Percentiles rank a stretch among this genome's conserved stretches.
These are phyloP conservation scores for Nomada flava DNA, from an alignment of 2,888 invertebrate genomes.

Conservation along the genomic window DNA sequence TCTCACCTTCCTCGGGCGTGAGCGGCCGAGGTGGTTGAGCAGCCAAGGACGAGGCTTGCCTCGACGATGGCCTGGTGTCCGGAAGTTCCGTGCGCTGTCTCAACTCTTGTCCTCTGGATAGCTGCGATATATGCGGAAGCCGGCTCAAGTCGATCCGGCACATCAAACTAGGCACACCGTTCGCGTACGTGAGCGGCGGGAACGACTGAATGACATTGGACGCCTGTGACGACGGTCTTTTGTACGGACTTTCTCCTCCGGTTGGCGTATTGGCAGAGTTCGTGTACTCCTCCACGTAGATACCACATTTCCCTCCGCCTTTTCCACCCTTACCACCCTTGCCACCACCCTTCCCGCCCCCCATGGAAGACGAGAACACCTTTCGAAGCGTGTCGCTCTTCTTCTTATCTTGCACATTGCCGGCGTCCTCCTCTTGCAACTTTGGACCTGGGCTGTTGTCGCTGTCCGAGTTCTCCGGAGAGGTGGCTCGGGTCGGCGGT, in stretches of 20 bases:
- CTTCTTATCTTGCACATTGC: slow-evolving; percentile 88
- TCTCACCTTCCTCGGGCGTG: slow-evolving; percentile 83
- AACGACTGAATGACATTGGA: slow-evolving; percentile 65
- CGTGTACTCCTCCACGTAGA: slow-evolving; percentile 82
- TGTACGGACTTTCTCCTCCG: slow-evolving; percentile 84
- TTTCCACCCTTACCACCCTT: slow-evolving; percentile 88
- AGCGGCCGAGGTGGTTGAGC: slow-evolving; percentile 79
- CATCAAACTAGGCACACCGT: slow-evolving; percentile 81
- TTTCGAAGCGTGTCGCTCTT: slow-evolving; percentile 89
- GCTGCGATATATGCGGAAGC: slow-evolving; percentile 80
- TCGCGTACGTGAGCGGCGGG: slow-evolving; percentile 75
- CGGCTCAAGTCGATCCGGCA: slow-evolving; percentile 84
- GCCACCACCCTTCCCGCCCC: slow-evolving; percentile 85
- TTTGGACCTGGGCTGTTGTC: slow-evolving; percentile 83
- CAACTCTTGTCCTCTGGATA: slow-evolving; percentile 84
- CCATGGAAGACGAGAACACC: slow-evolving; percentile 86
- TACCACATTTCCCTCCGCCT: slow-evolving; percentile 88
- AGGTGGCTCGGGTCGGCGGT: slow-evolving; percentile 80
- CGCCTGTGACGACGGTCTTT: slow-evolving; percentile 77
- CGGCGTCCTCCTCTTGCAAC: slow-evolving; percentile 84
- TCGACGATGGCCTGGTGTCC: slow-evolving; percentile 84
- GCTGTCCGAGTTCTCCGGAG: slow-evolving; percentile 83
- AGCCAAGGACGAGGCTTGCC: slow-evolving; percentile 64
- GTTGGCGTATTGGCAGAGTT: slow-evolving; percentile 80
- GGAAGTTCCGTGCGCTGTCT: slow-evolving; percentile 85